A percentile compares a stretch with the other conserved stretches of the same genome.
These are phyloP conservation scores for Tenualosa thibaudeaui DNA, from an alignment of 2,797 vertebrate species.

Conservation along the genomic window DNA sequence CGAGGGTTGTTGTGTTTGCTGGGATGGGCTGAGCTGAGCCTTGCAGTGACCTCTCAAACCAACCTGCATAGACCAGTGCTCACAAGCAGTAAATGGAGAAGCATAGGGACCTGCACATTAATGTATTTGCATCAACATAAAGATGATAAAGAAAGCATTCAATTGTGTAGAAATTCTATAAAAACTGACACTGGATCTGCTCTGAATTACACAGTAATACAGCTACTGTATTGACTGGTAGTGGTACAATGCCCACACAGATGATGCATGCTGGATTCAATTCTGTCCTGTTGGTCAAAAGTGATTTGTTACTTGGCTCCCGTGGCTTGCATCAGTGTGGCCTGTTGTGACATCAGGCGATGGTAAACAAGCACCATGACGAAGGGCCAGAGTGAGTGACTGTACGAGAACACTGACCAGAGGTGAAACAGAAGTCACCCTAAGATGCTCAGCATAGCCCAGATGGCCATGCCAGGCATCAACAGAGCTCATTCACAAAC, in stretches of 20 bases:
- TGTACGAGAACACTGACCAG: neutral
- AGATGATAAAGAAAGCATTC: neutral
- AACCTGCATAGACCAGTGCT: slow-evolving; percentile 32
- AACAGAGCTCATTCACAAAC: neutral
- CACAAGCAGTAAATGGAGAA: slow-evolving; percentile 35
- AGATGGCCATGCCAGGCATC: neutral
- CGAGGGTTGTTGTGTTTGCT: slow-evolving; percentile 43
- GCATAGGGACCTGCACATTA: neutral
- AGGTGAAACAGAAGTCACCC: neutral
- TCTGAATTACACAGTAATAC: neutral
- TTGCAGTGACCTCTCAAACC: slow-evolving; percentile 53
- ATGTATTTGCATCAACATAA: neutral
- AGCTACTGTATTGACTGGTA: no score
- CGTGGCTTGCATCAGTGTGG: neutral
- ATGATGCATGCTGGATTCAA: neutral
- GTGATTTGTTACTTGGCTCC: neutral
- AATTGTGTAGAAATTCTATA: neutral
- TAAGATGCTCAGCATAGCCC: neutral
- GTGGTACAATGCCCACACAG: neutral
- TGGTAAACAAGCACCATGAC: neutral
- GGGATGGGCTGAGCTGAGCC: slow-evolving; percentile 40
- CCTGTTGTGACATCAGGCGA: neutral
- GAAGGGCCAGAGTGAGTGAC: neutral
- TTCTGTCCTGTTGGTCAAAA: neutral
- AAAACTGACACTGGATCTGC: neutral